Evolutionary conservation across 1,140 invertebrate genomes (phyloP).

Genomic region (Elymnias hypermnestra): DNA sequence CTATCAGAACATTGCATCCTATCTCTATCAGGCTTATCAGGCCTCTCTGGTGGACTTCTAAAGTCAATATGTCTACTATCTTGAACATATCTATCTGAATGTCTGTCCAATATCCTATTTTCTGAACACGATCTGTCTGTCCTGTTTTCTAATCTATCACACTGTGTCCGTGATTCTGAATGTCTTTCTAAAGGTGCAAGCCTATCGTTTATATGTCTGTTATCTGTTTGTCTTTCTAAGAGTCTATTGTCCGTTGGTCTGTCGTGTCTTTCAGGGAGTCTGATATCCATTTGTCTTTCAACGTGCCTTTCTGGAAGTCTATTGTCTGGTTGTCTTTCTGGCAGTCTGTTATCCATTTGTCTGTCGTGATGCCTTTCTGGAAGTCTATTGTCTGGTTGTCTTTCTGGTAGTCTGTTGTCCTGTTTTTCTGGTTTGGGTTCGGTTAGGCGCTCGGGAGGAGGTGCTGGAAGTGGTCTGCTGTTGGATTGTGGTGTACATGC

Average conservation of each 20-base stretch:
- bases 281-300: slow-evolving; percentile 6
- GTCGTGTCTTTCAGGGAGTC: slow-evolving; percentile 5
- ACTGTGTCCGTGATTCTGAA: slow-evolving; percentile 5
- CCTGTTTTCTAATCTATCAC: slow-evolving; percentile 17
- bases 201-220: slow-evolving; percentile 9
- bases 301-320: slow-evolving; percentile 18
- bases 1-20: slow-evolving; percentile 26
- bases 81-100: slow-evolving; percentile 16
- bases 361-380: background rate
- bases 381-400: slow-evolving; percentile 5
- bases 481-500: slow-evolving; percentile 65
- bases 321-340: background rate
- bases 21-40: slow-evolving; percentile 45
- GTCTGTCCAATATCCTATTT: slow-evolving; percentile 27
- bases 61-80: slow-evolving; percentile 38
- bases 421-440: slow-evolving; percentile 22
- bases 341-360: background rate
- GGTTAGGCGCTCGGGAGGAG: slow-evolving; percentile 41
- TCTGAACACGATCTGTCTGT: slow-evolving; percentile 27
- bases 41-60: slow-evolving; percentile 44
- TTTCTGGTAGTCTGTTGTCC: slow-evolving; percentile 22
- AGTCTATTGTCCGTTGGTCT: too few species aligned
- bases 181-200: slow-evolving; percentile 7
- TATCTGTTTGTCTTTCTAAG: slow-evolving; percentile 13
- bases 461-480: slow-evolving; percentile 56